Base-by-base conservation (phyloP, 2,113 vertebrate genomes). In the Chrysemys picta region DNA sequence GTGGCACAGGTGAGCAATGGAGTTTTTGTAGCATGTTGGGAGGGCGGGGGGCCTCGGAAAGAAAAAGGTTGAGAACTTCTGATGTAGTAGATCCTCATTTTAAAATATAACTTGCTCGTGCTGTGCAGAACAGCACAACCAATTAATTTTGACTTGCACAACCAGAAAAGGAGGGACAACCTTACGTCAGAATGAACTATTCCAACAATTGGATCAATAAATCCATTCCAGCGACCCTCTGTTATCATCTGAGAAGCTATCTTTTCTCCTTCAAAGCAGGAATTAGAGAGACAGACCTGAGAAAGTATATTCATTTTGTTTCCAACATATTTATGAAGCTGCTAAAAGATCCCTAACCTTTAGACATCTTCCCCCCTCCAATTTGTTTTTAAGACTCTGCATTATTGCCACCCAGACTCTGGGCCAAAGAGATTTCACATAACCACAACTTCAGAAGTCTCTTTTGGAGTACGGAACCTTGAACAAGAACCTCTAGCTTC, bases 231-330 rank as follows among this genome's bases (percentile, higher is more conserved):
- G 52, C 99, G 99, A 57, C 99, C 99, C 95, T 99, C 99, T 2
- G 99, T 99, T 97, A 99, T 99, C 99, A 99, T 99, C 96, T 99
- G 99, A 24, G 99, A 99, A 35, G 99, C 99, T 5, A 99, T 99
- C 97, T 99, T 99, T 95, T 99, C 99, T 84, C 99, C 99, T 99
- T 99, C 83, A 91, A 94, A 72, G 89, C 84, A 90, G 7, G 84
- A 56, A 93, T 53, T 72, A 45, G 83, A 56, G 52, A 82, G 27
- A 87, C 22, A 89, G 65, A 89, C 47, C n/a, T 62, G 79, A 75
- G 14, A 42, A 9, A 11, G 10, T 75, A 92, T 69, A 42, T 13
- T 25, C 10, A 6, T 47, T 38, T 22, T 0, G 0, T 59, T 81
- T 80, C 76, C 31, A 13, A 85, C 78, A 82, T 6, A 22, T 86